Evolutionary conservation across 2,888 invertebrate genomes (phyloP).

Genomic region (Villa cingulata): DNA sequence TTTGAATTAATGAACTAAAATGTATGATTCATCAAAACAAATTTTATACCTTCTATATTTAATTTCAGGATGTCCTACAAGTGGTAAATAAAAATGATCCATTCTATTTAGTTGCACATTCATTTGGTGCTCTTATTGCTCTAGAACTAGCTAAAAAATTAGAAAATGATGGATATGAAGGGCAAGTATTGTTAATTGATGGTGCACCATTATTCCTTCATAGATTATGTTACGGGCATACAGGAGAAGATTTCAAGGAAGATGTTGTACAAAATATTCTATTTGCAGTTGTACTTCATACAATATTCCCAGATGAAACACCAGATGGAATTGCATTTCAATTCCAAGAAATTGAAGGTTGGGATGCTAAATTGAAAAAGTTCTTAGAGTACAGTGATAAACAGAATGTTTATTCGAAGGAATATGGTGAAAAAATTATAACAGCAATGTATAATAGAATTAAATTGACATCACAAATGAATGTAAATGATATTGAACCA

Average conservation of each 20-base stretch:
- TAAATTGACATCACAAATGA: conserved; percentile 39
- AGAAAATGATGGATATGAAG: conserved; percentile 50
- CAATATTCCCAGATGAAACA: conserved; percentile 29
- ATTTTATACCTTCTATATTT: not conserved
- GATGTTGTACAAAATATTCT: conserved; percentile 27
- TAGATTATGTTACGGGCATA: conserved; percentile 27
- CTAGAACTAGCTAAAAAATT: conserved; percentile 61
- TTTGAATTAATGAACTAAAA: too few species aligned
- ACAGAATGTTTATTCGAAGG: conserved; percentile 30
- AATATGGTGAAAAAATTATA: conserved; percentile 35
- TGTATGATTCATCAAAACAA: too few species aligned
- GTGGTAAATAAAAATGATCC: conserved; percentile 43
- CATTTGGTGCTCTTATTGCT: conserved; percentile 68
- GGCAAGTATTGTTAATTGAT: conserved; percentile 61
- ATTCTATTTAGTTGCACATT: conserved; percentile 75
- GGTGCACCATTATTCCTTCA: conserved; percentile 63
- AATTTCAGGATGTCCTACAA: conserved; percentile 43
- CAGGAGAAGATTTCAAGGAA: conserved; percentile 24
- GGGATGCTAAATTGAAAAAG: conserved; percentile 43
- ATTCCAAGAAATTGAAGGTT: conserved; percentile 40
- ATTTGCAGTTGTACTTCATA: conserved; percentile 22
- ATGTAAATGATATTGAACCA: conserved; percentile 36
- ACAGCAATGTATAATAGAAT: conserved; percentile 41
- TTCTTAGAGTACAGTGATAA: conserved; percentile 37
- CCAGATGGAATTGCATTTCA: conserved; percentile 28